Conservation (phyloP, 1,140 invertebrate species). For the Magallana gigas region DNA sequence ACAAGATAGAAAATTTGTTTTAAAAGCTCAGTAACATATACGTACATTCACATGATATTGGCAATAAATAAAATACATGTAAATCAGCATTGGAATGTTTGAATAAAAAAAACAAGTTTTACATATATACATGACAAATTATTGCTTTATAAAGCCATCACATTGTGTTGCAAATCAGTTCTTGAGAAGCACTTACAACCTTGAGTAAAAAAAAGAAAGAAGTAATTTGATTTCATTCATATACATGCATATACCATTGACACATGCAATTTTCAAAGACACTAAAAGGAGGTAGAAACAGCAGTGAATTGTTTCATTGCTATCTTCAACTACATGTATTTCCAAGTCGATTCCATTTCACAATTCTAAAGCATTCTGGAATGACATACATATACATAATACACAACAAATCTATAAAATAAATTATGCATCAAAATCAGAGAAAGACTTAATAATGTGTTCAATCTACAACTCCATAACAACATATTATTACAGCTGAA, state of each 20-base stretch:
- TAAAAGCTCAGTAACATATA: too few relatives aligned
- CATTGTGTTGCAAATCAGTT: neutral
- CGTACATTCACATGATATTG: too few relatives aligned
- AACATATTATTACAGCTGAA: too few relatives aligned
- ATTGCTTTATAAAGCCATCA: neutral
- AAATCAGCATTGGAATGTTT: constrained; percentile 11
- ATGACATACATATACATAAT: neutral
- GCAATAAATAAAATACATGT: neutral
- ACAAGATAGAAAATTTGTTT: too few relatives aligned
- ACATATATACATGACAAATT: neutral
- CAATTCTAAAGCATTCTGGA: neutral
- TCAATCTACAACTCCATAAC: too few relatives aligned
- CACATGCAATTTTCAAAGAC: neutral
- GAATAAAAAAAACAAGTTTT: neutral
- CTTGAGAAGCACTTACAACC: neutral
- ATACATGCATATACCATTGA: neutral
- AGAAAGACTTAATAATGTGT: too few relatives aligned
- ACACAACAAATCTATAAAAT: too few relatives aligned
- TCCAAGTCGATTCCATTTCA: neutral
- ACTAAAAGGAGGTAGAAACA: constrained; percentile 13
- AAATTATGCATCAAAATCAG: too few relatives aligned
- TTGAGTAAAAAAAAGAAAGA: neutral
- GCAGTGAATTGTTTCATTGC: neutral
- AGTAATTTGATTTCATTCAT: neutral
- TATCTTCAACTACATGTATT: neutral